Evolutionary conservation across 64 coral and sea anemone species (phyloP), one percentile per base, ranked within the genome.

Genomic region (Trachythela sp.): DNA sequence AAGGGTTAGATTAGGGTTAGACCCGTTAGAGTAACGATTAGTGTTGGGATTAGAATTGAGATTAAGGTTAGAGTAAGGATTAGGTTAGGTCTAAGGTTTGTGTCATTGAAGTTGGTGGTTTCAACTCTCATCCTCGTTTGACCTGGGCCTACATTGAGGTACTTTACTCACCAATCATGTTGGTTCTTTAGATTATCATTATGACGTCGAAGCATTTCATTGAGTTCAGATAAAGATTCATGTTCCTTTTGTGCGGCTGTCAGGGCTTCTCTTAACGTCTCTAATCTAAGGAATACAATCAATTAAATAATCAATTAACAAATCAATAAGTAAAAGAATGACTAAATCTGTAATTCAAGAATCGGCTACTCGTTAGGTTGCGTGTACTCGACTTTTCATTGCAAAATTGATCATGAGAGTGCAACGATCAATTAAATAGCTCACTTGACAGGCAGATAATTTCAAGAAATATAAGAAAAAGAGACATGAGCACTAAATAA

Each of bases 111-210:
- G 0, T 2, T 30, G 17, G 14, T 64, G 9, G 32, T 30, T 24
- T 32, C 27, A 1, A 39, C 38, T 36, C 30, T 89, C 1, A n/a
- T n/a, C n/a, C n/a, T n/a, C n/a, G n/a, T n/a, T n/a, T n/a, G n/a
- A n/a, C n/a, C n/a, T n/a, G n/a, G n/a, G n/a, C n/a, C n/a, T n/a
- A n/a, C n/a, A n/a, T n/a, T n/a, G n/a, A n/a, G n/a, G n/a, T n/a
- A n/a, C n/a, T n/a, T n/a, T n/a, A 33, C 86, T 86, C 89, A 98
- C 95, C 91, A 93, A 84, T 98, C 95, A 77, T 98, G 95, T 52
- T 98, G 95, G 31, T 90, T 98, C 70, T 98, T 98, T 15, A 98
- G 48, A 9, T 98, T 98, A 36, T 98, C 95, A 43, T 98, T 98
- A 68, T 98, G 95, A 40, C 95, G 90, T 70, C 93, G 60, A 9